phyloP scores from a whole-genome alignment of 2,113 vertebrate species.

The Felis chaus region DNA sequence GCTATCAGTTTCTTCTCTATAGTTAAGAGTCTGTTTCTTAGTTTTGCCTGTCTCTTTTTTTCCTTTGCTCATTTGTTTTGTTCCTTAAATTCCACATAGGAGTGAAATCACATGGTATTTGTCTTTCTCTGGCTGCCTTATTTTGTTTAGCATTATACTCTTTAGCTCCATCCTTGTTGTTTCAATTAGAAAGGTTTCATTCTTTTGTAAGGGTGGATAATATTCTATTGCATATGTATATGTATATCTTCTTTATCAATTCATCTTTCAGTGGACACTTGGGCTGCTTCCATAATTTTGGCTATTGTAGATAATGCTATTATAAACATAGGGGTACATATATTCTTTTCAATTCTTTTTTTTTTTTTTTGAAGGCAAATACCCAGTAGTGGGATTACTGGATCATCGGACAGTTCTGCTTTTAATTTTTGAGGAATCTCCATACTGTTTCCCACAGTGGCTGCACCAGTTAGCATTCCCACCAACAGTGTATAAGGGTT shows the following conservation, averaged over 20 bases:
- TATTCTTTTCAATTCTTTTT: neutral
- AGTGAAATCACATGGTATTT: neutral
- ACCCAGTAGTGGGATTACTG: neutral
- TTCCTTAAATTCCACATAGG: neutral
- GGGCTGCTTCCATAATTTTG: neutral
- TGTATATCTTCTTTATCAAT: neutral
- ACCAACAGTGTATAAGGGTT: neutral
- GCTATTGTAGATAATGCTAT: neutral
- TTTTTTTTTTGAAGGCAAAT: neutral
- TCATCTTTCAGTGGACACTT: neutral
- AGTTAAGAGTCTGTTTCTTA: neutral
- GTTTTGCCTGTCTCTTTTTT: neutral
- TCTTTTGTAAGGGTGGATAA: neutral
- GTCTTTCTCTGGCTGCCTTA: neutral
- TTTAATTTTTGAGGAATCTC: neutral
- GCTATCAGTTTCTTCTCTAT: neutral
- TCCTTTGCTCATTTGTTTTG: neutral
- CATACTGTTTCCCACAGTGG: neutral
- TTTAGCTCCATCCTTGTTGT: neutral
- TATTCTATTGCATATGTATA: neutral
- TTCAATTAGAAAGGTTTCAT: neutral
- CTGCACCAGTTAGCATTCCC: neutral
- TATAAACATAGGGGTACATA: neutral
- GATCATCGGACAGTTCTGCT: neutral
- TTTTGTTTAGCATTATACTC: neutral